Conservation (phyloP, 2,888 invertebrate genomes). For the Pammene fasciana region DNA sequence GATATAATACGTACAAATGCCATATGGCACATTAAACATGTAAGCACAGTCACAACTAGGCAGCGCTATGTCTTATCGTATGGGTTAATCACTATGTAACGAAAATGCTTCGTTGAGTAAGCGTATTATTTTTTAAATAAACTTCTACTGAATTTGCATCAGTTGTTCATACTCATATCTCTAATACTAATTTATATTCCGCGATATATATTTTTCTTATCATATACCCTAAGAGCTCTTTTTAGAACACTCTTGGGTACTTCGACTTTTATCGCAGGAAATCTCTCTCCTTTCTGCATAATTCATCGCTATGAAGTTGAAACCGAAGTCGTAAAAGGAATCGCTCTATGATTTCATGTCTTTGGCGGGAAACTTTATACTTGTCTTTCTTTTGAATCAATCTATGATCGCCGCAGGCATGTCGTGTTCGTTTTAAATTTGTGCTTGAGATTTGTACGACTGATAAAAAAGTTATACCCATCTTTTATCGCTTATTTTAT, state of each 20-base stretch:
- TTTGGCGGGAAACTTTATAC: conserved; percentile 77
- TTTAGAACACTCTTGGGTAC: conserved; percentile 78
- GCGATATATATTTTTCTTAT: conserved; percentile 54
- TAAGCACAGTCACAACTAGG: no score
- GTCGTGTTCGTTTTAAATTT: conserved; percentile 47
- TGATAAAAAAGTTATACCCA: conserved; percentile 12
- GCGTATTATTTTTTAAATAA: no score
- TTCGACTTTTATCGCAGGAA: conserved; percentile 81
- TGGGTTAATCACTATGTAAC: no score
- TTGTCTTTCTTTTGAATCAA: conserved; percentile 75
- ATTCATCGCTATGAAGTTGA: conserved; percentile 83
- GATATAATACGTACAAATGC: no score
- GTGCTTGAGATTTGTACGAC: conserved; percentile 5
- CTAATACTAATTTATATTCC: conserved; percentile 41
- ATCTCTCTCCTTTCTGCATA: conserved; percentile 82
- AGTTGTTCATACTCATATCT: conserved; percentile 14
- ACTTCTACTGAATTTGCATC: neutral
- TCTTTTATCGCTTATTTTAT: conserved; percentile 16
- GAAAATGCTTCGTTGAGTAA: no score
- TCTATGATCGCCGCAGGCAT: conserved; percentile 57
- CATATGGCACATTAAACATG: no score
- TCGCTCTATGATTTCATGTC: conserved; percentile 83
- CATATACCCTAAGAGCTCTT: conserved; percentile 70
- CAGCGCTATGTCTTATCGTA: no score
- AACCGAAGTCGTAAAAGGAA: conserved; percentile 83